Conservation (phyloP, 2,888 invertebrate species). For the Aspidapion aeneum region DNA sequence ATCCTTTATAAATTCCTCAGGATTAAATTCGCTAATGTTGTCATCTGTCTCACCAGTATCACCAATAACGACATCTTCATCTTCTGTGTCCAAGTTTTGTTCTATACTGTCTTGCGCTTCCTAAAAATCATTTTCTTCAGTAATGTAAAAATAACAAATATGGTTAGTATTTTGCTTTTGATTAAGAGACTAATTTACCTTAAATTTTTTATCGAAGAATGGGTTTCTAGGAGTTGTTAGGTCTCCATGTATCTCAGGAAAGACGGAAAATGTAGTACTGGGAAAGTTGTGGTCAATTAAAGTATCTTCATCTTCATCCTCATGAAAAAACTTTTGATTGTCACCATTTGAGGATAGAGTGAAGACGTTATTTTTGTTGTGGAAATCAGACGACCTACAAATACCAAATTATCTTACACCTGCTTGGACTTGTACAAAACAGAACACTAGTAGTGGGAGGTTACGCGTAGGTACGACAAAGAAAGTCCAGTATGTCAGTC, state of each 20-base stretch:
- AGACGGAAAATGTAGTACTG: slow-evolving; percentile 14
- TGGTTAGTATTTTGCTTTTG: too few species aligned
- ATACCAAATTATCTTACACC: too few species aligned
- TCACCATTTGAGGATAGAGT: slow-evolving; percentile 51
- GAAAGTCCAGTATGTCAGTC: too few species aligned
- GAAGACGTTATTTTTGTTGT: slow-evolving; percentile 52
- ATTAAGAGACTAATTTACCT: too few species aligned
- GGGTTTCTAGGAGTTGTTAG: slow-evolving; percentile 55
- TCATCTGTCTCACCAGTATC: slow-evolving; percentile 25
- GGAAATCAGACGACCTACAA: slow-evolving; percentile 48
- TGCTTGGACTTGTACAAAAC: too few species aligned
- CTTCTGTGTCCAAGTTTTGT: slow-evolving; percentile 45
- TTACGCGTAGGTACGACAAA: too few species aligned
- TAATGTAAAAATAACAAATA: too few species aligned
- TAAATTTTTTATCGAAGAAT: slow-evolving; percentile 54
- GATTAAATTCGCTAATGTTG: slow-evolving; percentile 24
- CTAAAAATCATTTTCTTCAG: too few species aligned
- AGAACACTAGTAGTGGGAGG: too few species aligned
- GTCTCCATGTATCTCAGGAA: slow-evolving; percentile 22
- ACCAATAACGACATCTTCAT: slow-evolving; percentile 20
- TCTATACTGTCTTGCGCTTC: slow-evolving; percentile 54
- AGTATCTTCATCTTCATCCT: slow-evolving; percentile 12
- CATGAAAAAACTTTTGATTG: slow-evolving; percentile 37
- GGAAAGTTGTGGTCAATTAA: slow-evolving; percentile 7
- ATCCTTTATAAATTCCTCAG: slow-evolving; percentile 29